Evolutionary conservation across 2,888 invertebrate species (phyloP).

Genomic region (Itoplectis maculator): DNA sequence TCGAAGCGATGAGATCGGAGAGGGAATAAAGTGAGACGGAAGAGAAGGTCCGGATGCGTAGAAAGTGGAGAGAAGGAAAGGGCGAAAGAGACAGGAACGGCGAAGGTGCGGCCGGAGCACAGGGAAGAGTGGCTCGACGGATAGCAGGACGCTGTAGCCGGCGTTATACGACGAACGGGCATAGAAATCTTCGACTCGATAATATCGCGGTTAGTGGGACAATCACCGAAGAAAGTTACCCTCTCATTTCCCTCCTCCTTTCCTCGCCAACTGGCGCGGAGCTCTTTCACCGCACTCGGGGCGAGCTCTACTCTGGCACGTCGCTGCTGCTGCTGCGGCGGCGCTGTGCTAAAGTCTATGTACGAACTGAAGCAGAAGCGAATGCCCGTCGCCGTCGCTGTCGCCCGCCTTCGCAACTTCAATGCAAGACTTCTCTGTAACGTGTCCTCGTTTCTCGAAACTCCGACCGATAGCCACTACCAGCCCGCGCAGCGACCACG

Average conservation of each 20-base stretch:
- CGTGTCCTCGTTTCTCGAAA: slow-evolving; percentile 51
- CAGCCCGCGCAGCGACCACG: neutral
- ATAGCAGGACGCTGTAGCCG: slow-evolving; percentile 26
- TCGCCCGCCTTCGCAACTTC: slow-evolving; percentile 22
- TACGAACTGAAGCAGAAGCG: slow-evolving; percentile 20
- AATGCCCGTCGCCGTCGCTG: slow-evolving; percentile 4
- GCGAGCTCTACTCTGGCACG: slow-evolving; percentile 55
- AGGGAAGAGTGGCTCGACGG: slow-evolving; percentile 28
- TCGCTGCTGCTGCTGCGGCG: slow-evolving; percentile 7
- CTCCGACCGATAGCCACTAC: neutral
- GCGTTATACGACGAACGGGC: slow-evolving; percentile 48
- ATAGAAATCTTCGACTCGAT: slow-evolving; percentile 80
- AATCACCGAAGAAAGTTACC: slow-evolving; percentile 83
- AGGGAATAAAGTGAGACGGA: slow-evolving; percentile 23
- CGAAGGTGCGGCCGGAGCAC: slow-evolving; percentile 20
- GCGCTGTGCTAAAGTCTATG: slow-evolving; percentile 1
- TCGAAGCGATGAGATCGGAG: slow-evolving; percentile 1
- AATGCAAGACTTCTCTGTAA: slow-evolving; percentile 33
- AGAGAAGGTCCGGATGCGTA: slow-evolving; percentile 20
- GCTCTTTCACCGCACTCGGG: slow-evolving; percentile 51
- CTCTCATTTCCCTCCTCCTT: slow-evolving; percentile 71
- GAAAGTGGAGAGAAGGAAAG: slow-evolving; percentile 23
- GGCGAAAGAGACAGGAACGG: slow-evolving; percentile 21
- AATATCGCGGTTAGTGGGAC: slow-evolving; percentile 83
- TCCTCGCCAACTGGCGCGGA: slow-evolving; percentile 43